phyloP scores from a whole-genome alignment of 2,113 vertebrate genomes.

The Hyla sarda region DNA sequence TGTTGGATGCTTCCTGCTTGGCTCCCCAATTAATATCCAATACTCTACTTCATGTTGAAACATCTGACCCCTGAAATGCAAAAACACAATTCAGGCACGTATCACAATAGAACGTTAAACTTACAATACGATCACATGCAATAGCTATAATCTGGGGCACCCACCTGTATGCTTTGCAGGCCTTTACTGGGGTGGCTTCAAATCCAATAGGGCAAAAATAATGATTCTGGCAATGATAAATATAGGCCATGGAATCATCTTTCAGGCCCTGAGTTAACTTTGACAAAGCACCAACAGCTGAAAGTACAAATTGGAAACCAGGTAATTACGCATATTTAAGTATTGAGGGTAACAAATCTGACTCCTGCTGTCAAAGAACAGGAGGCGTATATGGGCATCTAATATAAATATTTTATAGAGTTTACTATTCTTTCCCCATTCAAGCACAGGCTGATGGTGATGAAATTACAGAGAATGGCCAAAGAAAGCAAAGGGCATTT shows the following conservation, averaged over 20 bases:
- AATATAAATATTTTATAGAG: background rate
- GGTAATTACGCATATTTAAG: background rate
- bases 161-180: slow-evolving; percentile 94
- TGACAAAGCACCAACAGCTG: slow-evolving; percentile 89
- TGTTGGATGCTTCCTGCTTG: slow-evolving; percentile 94
- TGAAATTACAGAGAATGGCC: background rate
- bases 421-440: background rate
- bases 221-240: slow-evolving; percentile 99
- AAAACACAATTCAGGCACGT: slow-evolving; percentile 47
- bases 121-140: background rate
- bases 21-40: slow-evolving; percentile 98
- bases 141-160: slow-evolving; percentile 18
- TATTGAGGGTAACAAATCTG: background rate
- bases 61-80: slow-evolving; percentile 79
- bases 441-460: background rate
- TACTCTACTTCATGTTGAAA: slow-evolving; percentile 89
- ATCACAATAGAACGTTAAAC: slow-evolving; percentile 29
- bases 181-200: slow-evolving; percentile 93
- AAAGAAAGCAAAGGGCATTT: background rate
- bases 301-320: slow-evolving; percentile 29
- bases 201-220: slow-evolving; percentile 98
- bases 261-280: slow-evolving; percentile 92
- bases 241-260: slow-evolving; percentile 94
- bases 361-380: background rate
- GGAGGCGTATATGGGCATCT: background rate